Evolutionary conservation across 2,113 vertebrate genomes (phyloP).

Genomic region (Myotis yumanensis): DNA sequence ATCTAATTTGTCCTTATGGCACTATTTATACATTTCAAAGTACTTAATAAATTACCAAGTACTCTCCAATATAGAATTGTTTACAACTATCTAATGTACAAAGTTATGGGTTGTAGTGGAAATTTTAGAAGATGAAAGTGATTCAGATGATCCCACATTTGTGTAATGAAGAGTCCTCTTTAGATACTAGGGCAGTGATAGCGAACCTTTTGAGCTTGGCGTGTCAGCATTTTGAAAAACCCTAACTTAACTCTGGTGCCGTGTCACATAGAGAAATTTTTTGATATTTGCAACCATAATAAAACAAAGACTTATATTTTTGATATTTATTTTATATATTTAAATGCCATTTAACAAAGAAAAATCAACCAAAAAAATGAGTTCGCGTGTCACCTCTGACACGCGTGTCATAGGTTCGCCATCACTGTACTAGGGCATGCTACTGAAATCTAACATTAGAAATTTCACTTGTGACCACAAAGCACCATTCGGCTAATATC

Average conservation of each 20-base stretch:
- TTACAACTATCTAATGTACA: not conserved
- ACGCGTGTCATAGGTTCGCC: too few relatives aligned
- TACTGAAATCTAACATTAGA: not conserved
- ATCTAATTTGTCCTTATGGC: not conserved
- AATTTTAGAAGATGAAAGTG: conserved; percentile 1
- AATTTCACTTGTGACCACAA: not conserved
- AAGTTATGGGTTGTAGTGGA: not conserved
- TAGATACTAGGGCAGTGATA: not conserved
- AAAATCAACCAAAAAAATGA: too few relatives aligned
- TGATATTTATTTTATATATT: too few relatives aligned
- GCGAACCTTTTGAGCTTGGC: too few relatives aligned
- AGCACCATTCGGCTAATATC: not conserved
- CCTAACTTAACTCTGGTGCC: too few relatives aligned
- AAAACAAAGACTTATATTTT: too few relatives aligned
- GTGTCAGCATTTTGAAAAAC: too few relatives aligned
- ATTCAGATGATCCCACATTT: not conserved
- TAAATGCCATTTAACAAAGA: too few relatives aligned
- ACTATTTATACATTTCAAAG: not conserved
- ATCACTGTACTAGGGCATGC: not conserved
- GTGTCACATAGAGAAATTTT: too few relatives aligned
- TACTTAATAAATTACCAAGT: conserved; percentile 28
- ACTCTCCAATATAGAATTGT: not conserved
- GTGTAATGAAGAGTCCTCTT: not conserved
- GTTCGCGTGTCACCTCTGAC: too few relatives aligned
- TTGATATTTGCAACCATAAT: too few relatives aligned